Evolutionary conservation across 92 coral and sea anemone genomes (phyloP), one percentile per base, ranked within the genome.

Genomic region (Zoanthus sansibaricus): DNA sequence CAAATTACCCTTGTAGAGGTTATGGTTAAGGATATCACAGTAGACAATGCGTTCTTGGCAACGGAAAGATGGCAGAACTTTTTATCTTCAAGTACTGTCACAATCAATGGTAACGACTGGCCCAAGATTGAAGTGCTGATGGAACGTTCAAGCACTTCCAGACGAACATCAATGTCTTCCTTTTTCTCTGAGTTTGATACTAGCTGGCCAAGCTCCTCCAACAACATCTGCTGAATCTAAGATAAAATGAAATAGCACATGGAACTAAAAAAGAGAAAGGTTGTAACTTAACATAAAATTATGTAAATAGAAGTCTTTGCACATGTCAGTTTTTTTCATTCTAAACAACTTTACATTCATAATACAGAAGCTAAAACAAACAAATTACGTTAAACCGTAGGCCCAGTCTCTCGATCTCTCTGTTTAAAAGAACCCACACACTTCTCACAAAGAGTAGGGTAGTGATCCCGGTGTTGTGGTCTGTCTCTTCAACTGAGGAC

Each of bases 11-110:
- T 97, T 17, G 99, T 92, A 47, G 96, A 93, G 14, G 92, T 86
- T 18, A 95, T 87, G 3, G 95, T 95, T 47, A 91, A 71, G 55
- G 89, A 89, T 15, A 92, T 92, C 55, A 92, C 95, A 21, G 82
- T 61, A 12, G 98, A 79, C 8, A 93, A 91, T 59, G 92, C 88
- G 51, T 73, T 71, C 88, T 88, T 97, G 70, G 95, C 95, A 51
- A 91, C 45, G 33, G 99, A 83, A 47, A 93, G 88, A 37, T 84
- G 84, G 70, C 96, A 90, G 62, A 90, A 89, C 83, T 92, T 92
- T 11, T 95, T 91, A 91, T 92, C 87, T 17, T 95, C 93, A 87
- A 95, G 74, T 17, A 93, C 93, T 8, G 98, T 90, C 74, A 95
- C 89, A 73, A 97, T 86, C 18, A 95, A 52, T 44, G 96, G 95